Evolutionary conservation across 2,888 invertebrate species (phyloP).

Genomic region (Teleogryllus oceanicus): DNA sequence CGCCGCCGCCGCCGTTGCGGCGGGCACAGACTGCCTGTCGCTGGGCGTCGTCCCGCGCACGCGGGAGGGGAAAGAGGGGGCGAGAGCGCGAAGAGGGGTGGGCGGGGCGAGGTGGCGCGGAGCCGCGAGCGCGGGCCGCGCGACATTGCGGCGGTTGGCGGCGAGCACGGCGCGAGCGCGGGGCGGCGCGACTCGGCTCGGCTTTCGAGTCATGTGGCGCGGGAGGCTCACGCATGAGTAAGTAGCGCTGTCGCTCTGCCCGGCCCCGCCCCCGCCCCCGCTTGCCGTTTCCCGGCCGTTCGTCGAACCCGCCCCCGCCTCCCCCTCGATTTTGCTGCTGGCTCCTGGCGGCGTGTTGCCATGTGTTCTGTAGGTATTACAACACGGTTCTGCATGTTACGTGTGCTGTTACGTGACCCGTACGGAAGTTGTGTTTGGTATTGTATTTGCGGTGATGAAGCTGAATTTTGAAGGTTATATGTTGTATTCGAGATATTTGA

Average conservation of each 20-base stretch:
- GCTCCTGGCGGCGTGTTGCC: too few relatives aligned
- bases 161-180: background rate
- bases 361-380: too few relatives aligned
- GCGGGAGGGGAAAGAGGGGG: conserved; percentile 6
- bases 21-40: background rate
- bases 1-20: background rate
- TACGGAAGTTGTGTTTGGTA: too few relatives aligned
- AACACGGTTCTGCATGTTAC: too few relatives aligned
- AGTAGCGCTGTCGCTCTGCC: conserved; percentile 23
- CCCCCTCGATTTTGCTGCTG: too few relatives aligned
- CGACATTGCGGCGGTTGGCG: background rate
- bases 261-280: too few relatives aligned
- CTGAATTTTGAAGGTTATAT: too few relatives aligned
- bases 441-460: too few relatives aligned
- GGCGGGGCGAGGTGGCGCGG: conserved; percentile 1
- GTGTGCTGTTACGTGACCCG: too few relatives aligned
- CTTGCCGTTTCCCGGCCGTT: too few relatives aligned
- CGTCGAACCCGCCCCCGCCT: too few relatives aligned
- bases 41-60: background rate
- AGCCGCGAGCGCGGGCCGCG: background rate
- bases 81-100: background rate
- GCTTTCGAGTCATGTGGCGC: conserved; percentile 35
- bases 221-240: conserved; percentile 35
- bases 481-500: too few relatives aligned
- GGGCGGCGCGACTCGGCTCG: background rate